A percentile compares a stretch with the other conserved stretches of the same genome.
These are phyloP conservation scores for Diglossa brunneiventris DNA, from an alignment of 2,113 vertebrate genomes.

Conservation along the genomic window DNA sequence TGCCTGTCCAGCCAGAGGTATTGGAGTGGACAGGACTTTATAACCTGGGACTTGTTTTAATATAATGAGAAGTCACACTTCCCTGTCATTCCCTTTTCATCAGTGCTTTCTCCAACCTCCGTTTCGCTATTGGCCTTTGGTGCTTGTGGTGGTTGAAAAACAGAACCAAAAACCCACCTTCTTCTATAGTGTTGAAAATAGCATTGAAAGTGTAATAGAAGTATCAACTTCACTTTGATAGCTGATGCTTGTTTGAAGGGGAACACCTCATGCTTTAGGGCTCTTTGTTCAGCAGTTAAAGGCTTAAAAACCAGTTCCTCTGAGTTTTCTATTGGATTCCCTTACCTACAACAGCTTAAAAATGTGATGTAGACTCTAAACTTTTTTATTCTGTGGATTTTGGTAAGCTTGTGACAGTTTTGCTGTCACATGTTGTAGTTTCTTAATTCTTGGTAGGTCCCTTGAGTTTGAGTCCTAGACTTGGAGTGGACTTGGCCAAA, in stretches of 20 bases:
- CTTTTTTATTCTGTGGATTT: not conserved
- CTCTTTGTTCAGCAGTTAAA: not conserved
- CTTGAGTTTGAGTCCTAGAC: not conserved
- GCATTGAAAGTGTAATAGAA: slow-evolving; percentile 9
- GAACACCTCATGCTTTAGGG: not conserved
- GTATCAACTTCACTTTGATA: not conserved
- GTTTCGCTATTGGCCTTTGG: not conserved
- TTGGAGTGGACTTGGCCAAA: not conserved
- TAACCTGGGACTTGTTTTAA: not conserved
- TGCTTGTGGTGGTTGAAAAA: not conserved
- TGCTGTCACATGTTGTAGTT: not conserved
- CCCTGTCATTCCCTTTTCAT: not conserved
- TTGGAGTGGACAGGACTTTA: not conserved
- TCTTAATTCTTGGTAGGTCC: not conserved
- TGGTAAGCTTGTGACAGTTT: not conserved
- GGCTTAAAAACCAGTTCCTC: not conserved
- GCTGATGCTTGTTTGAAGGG: slow-evolving; percentile 31
- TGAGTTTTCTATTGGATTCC: not conserved
- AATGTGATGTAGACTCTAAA: fast-evolving
- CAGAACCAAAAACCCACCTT: not conserved
- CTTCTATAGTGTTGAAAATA: not conserved
- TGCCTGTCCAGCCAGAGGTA: not conserved
- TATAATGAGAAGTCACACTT: not conserved
- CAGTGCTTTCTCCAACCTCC: not conserved
- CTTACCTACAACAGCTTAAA: not conserved